Percentiles rank a stretch among this genome's conserved stretches.
These are phyloP conservation scores for Porites lutea DNA, from an alignment of 64 coral and sea anemone species.

Conservation along the genomic window DNA sequence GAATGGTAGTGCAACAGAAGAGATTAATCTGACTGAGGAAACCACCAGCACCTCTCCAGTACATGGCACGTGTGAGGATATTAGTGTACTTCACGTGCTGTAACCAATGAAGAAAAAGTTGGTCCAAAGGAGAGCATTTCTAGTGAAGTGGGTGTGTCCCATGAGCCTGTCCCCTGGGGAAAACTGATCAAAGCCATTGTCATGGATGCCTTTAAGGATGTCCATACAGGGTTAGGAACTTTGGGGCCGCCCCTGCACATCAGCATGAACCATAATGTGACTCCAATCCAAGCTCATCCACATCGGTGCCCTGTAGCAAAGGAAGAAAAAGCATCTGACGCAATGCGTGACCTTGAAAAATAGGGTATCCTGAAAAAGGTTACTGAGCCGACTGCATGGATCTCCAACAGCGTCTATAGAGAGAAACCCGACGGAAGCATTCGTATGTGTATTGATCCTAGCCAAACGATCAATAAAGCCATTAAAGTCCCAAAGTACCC, in stretches of 20 bases:
- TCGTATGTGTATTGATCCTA: background rate
- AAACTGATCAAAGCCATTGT: constrained; percentile 21
- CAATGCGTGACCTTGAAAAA: constrained; percentile 31
- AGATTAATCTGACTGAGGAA: background rate
- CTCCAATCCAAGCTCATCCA: constrained; percentile 54
- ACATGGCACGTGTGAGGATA: background rate
- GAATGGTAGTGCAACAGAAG: too few relatives aligned
- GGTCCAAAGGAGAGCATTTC: background rate
- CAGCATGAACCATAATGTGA: constrained; percentile 51
- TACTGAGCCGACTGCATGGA: constrained; percentile 58
- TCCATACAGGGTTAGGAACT: constrained; percentile 59
- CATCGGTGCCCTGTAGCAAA: constrained; percentile 57
- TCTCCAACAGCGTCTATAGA: constrained; percentile 67
- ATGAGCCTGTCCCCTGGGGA: constrained; percentile 43
- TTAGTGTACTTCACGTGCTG: background rate
- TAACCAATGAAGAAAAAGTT: background rate
- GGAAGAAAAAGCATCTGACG: constrained; percentile 48
- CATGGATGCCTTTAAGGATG: constrained; percentile 50
- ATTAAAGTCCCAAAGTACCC: constrained; percentile 11
- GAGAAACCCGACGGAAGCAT: background rate
- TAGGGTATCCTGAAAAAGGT: constrained; percentile 55
- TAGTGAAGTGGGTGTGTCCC: background rate
- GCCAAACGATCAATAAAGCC: constrained; percentile 22
- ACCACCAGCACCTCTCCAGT: background rate
- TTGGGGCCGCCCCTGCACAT: constrained; percentile 57